phyloP scores from a whole-genome alignment of 1,140 invertebrate species.

The Orchesella cincta region DNA sequence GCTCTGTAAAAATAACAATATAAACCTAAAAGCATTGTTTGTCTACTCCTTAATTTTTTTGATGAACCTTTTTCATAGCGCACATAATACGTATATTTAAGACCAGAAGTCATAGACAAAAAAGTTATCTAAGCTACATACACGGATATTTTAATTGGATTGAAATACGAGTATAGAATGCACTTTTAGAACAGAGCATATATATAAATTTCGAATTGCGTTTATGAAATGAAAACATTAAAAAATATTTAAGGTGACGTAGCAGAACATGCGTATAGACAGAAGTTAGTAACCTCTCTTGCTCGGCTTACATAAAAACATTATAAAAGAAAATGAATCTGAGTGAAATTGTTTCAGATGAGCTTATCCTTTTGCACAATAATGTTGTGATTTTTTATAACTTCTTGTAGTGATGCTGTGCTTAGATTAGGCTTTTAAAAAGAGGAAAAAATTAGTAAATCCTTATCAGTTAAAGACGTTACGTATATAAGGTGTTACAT shows the following conservation, averaged over 20 bases:
- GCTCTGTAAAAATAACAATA: not conserved
- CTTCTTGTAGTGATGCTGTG: not conserved
- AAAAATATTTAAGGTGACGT: not conserved
- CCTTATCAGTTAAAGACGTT: not conserved
- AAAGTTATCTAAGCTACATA: not conserved
- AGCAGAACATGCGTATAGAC: not conserved
- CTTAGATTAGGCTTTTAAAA: no score
- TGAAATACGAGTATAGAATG: no score
- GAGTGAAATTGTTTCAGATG: conserved; percentile 40
- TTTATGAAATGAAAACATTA: not conserved
- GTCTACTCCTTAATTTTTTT: not conserved
- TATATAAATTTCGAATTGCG: not conserved
- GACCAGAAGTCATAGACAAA: not conserved
- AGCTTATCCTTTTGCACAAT: conserved; percentile 9
- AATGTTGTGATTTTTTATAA: not conserved
- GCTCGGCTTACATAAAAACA: conserved; percentile 28
- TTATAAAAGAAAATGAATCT: conserved; percentile 42
- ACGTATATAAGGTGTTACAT: not conserved
- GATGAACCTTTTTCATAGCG: not conserved
- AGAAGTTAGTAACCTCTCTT: not conserved
- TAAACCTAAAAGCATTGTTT: not conserved
- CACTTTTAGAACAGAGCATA: no score
- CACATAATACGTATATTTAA: not conserved
- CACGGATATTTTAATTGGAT: not conserved
- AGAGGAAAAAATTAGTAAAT: no score